Base-by-base conservation (phyloP, 2,888 invertebrate species). In the Cephalotes varians region DNA sequence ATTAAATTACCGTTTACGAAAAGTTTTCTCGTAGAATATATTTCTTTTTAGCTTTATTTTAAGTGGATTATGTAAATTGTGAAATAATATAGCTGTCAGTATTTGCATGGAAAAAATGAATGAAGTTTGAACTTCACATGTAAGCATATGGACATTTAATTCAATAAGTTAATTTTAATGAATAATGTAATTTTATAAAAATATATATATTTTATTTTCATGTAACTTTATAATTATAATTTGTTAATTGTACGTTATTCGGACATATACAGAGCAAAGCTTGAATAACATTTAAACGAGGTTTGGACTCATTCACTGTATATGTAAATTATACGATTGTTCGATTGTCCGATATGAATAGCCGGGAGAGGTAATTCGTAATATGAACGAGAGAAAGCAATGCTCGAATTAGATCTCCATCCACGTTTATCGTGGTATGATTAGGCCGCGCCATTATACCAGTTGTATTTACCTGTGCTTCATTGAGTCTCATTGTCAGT, bases 361-460 rank as follows among this genome's bases (percentile, higher is more conserved):
- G n/a, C 10, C 31, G 56, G 31, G 9, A 15, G 44, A 44, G 28
- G 31, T 76, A 58, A 73, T 25, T 54, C 25, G 28, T 69, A 72
- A 65, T 15, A 9, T 28, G 72, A 76, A 79, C 54, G 21, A 3
- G 54, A 37, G 81, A 83, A 67, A 81, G 69, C 47, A 49, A 64
- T 54, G 54, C 72, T 69, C 44, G 49, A 84, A 72, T 86, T 81
- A 80, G 69, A 83, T 84, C 60, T 60, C 64, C 9, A 60, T 83
- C 79, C 51, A 21, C 54, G 15, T 85, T 81, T 60, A 71, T 84
- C 58, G 54, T 51, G 25, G 28, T 54, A n/a, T 12, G 83, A 83
- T 83, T 60, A 60, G 49, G 25, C 34, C 10, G 49, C 44, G n/a
- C 34, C 40, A 64, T 74, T 77, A 40, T 58, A 51, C 56, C 51